Percentiles rank a stretch among this genome's conserved stretches.
These are phyloP conservation scores for Callionymus lyra DNA, from an alignment of 2,113 vertebrate genomes.

Conservation along the genomic window DNA sequence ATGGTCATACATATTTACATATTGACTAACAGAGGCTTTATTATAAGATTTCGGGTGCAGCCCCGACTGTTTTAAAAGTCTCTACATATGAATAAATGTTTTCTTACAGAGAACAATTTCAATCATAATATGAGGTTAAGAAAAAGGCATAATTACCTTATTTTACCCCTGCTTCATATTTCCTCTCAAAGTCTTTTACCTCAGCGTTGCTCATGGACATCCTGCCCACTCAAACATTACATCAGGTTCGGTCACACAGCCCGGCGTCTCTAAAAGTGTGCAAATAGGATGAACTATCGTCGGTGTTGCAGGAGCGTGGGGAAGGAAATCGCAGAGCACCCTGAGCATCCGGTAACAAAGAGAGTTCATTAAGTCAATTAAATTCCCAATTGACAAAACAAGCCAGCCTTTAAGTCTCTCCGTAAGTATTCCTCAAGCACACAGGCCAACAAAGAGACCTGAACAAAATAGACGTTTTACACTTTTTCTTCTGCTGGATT, in stretches of 20 bases:
- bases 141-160: too few species aligned
- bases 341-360: constrained; percentile 43
- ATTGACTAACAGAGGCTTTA: too few species aligned
- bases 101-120: too few species aligned
- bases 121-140: too few species aligned
- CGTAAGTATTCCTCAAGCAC: constrained; percentile 46
- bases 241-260: constrained; percentile 20
- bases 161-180: constrained; percentile 18
- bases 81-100: too few species aligned
- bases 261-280: constrained; percentile 29
- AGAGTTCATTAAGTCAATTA: constrained; percentile 44
- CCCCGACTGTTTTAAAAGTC: too few species aligned
- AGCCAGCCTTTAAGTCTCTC: constrained; percentile 20
- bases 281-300: constrained; percentile 34
- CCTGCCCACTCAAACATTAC: constrained; percentile 22
- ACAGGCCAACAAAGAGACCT: constrained; percentile 32
- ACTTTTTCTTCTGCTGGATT: too few species aligned
- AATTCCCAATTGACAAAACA: constrained; percentile 40
- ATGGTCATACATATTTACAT: too few species aligned
- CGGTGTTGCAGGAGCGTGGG: constrained; percentile 18
- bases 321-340: constrained; percentile 38
- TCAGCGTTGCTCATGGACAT: constrained; percentile 25
- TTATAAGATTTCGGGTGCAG: too few species aligned
- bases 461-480: constrained; percentile 14
- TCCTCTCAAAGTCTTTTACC: constrained; percentile 3